A percentile compares a stretch with the other conserved stretches of the same genome.
Conservation (phyloP, 2,113 vertebrate species). For the Noturus placidus region DNA sequence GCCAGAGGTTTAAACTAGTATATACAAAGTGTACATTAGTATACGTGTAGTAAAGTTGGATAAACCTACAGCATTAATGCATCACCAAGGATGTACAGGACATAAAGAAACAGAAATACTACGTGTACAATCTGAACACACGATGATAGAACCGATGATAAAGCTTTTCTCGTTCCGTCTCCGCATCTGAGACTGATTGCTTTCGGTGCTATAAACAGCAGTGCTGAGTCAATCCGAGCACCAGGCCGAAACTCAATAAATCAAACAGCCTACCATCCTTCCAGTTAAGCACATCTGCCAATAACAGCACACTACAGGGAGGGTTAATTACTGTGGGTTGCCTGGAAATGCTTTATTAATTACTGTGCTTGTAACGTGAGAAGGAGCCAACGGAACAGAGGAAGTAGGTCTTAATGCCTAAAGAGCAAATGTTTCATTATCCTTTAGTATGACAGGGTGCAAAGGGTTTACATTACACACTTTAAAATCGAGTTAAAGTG, state of each 20-base stretch:
- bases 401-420: not conserved
- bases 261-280: not conserved
- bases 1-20: too few species aligned
- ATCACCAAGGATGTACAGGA: too few species aligned
- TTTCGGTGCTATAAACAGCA: not conserved
- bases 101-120: too few species aligned
- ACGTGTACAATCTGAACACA: not conserved
- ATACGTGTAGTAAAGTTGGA: too few species aligned
- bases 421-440: constrained; percentile 13
- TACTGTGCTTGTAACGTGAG: not conserved
- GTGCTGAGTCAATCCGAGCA: not conserved
- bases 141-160: not conserved
- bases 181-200: not conserved
- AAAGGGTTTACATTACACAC: too few species aligned
- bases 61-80: too few species aligned
- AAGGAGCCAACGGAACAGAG: not conserved
- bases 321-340: constrained; percentile 13
- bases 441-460: not conserved
- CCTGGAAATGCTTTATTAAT: constrained; percentile 34
- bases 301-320: not conserved
- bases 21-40: too few species aligned
- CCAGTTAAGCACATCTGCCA: constrained; percentile 19
- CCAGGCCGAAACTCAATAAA: not conserved
- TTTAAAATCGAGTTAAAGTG: too few species aligned
- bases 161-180: not conserved